Evolutionary conservation across 2,888 invertebrate species (phyloP).

Genomic region (Melanchra persicariae): DNA sequence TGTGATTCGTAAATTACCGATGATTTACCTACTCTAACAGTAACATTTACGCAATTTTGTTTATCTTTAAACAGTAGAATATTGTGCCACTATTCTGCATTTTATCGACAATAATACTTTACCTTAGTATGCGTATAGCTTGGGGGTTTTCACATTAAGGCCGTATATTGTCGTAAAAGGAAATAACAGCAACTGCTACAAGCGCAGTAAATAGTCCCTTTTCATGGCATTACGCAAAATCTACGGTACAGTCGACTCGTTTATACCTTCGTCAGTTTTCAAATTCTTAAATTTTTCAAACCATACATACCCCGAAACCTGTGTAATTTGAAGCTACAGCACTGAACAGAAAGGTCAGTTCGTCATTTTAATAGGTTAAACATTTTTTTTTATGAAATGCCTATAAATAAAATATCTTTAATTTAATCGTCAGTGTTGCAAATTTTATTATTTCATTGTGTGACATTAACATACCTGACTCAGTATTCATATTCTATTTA

Average conservation of each 20-base stretch:
- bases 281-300: not conserved
- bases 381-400: not conserved
- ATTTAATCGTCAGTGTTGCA: not conserved
- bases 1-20: not conserved
- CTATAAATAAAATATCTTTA: not conserved
- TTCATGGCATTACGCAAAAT: conserved; percentile 37
- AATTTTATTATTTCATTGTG: not conserved
- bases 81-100: conserved; percentile 47
- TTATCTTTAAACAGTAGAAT: conserved; percentile 19
- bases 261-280: not conserved
- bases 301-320: not conserved
- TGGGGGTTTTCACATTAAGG: conserved; percentile 44
- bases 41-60: conserved; percentile 24
- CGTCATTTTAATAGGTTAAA: not conserved
- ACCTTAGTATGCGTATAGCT: conserved; percentile 40
- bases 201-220: conserved; percentile 28
- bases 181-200: conserved; percentile 54
- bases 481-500: not conserved
- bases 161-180: conserved; percentile 51
- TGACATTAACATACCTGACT: not conserved
- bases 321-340: not conserved
- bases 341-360: not conserved
- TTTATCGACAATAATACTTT: conserved; percentile 46
- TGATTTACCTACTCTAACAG: not conserved
- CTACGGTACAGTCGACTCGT: not conserved